Percentiles rank a stretch among this genome's conserved stretches.
Evolutionary conservation across 2,113 vertebrate species (phyloP).

Genomic region (Catharus bicknelli): DNA sequence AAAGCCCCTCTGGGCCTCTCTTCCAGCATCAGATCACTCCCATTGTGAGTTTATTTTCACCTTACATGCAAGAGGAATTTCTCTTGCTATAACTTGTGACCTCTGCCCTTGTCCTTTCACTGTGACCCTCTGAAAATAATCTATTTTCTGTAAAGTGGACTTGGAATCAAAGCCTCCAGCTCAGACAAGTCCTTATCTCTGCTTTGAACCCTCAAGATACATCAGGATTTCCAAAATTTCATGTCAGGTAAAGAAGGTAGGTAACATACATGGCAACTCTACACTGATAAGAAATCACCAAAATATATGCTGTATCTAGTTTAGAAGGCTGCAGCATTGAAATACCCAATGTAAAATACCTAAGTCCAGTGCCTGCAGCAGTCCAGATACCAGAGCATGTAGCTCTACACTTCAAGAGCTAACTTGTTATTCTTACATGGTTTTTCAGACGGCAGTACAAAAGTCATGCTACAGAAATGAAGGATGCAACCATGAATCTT

Average conservation of each 20-base stretch:
- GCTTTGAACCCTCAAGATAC: neutral
- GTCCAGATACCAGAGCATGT: neutral
- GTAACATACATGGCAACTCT: neutral
- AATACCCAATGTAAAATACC: neutral
- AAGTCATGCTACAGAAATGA: neutral
- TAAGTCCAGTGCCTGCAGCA: neutral
- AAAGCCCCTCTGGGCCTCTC: neutral
- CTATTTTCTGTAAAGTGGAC: neutral
- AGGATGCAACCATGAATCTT: neutral
- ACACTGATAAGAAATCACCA: neutral
- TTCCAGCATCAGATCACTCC: neutral
- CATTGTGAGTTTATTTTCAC: neutral
- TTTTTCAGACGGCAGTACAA: neutral
- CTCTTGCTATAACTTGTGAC: neutral
- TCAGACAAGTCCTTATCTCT: neutral
- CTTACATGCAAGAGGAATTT: neutral
- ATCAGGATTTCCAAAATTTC: neutral
- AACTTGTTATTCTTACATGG: neutral
- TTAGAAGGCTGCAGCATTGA: neutral
- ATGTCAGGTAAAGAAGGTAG: neutral
- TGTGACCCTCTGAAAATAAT: neutral
- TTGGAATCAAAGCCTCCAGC: neutral
- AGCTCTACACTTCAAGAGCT: neutral
- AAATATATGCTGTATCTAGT: neutral
- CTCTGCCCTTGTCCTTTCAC: neutral